phyloP scores from a whole-genome alignment of 2,888 invertebrate species.

The Druceiella hillmani region DNA sequence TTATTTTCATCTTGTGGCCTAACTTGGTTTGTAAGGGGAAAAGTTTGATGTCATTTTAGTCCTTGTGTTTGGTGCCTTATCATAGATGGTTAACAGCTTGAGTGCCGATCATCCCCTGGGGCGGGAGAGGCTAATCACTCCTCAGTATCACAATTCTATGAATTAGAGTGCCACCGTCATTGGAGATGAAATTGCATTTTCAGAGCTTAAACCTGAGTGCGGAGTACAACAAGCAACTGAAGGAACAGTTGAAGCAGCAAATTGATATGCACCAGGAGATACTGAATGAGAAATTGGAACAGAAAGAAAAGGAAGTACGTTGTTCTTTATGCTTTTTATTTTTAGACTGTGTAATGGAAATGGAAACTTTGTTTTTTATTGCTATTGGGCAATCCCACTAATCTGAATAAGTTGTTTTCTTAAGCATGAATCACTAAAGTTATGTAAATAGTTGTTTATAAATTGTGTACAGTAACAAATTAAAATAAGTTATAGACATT shows the following conservation, averaged over 20 bases:
- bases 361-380: not conserved
- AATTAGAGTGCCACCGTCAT: constrained; percentile 3
- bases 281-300: constrained; percentile 63
- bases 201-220: constrained; percentile 61
- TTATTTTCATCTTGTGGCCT: constrained; percentile 2
- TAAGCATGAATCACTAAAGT: not conserved
- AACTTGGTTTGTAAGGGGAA: not conserved
- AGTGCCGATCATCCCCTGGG: too few species aligned
- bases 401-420: not conserved
- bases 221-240: constrained; percentile 65
- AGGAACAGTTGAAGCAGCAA: constrained; percentile 76
- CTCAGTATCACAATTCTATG: constrained; percentile 5
- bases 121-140: constrained; percentile 5
- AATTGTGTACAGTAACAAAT: not conserved
- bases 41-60: too few species aligned
- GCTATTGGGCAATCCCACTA: not conserved
- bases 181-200: constrained; percentile 25
- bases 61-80: too few species aligned
- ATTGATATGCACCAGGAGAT: constrained; percentile 83
- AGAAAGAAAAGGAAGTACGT: constrained; percentile 51
- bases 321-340: constrained; percentile 20
- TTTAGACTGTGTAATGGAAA: constrained; percentile 27
- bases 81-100: too few species aligned
- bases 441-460: too few species aligned
- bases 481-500: too few species aligned